Base-by-base conservation (phyloP, 2,888 invertebrate genomes). In the Parnassius apollo region DNA sequence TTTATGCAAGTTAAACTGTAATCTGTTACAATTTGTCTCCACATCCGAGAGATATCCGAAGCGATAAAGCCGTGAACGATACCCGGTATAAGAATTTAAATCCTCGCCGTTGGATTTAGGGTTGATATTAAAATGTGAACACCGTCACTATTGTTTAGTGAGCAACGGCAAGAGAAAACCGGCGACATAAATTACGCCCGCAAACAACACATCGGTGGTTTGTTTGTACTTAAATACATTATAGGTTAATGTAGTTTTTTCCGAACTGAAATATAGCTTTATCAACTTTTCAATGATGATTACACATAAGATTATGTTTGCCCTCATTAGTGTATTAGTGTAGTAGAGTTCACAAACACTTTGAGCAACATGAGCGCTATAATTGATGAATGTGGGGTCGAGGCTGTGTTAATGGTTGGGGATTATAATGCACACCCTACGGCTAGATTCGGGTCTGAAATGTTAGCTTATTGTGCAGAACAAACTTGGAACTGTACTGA, bases 1-100 rank as follows among this genome's bases (percentile, higher is more conserved):
- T 12, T 12, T 49, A 49, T 13, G 35, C 59, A 42, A 56, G 61
- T 56, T 52, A 59, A 51, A 61, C 50, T 22, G 50, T 61, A 56
- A 55, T 61, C 55, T 56, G 50, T 56, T 56, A 61, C 61, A 56
- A 61, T 61, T 61, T 56, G 55, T 56, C 56, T 56, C 55, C 25
- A 11, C 55, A 25, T 45, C 45, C 56, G 58, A 52, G 51, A 45
- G 22, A 45, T 45, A 25, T 59, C 58, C 58, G 45, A 59, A 18
- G 25, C 45, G 45, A 59, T 51, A 45, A 52, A 44, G 35, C 58
- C 25, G 10, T 25, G 25, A 44, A 59, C 51, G 45, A 9, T 25
- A 12, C 8, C 12, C 22, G 12, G 11, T 25, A 22, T 2, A 25
- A 13, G 10, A 59, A 25, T 52, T 51, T 45, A 59, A 22, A n/a